Evolutionary conservation across 2,888 invertebrate genomes (phyloP).

Genomic region (Diarsia rubi): DNA sequence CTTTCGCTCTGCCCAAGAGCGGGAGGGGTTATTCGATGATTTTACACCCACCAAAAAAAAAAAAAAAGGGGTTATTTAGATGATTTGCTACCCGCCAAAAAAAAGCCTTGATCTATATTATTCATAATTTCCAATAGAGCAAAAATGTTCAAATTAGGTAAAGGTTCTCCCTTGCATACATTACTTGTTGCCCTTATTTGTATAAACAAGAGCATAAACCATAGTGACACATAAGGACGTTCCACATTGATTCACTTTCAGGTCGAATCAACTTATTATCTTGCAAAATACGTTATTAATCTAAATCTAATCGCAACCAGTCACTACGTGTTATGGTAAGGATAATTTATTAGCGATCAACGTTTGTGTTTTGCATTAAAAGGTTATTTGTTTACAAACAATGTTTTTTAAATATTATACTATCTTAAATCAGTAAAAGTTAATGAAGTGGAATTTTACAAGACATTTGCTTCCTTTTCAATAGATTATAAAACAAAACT

Average conservation of each 20-base stretch:
- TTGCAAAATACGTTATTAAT: slow-evolving; percentile 18
- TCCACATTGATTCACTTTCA: slow-evolving; percentile 52
- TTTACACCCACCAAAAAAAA: no score
- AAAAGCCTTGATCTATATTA: no score
- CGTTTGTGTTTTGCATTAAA: neutral
- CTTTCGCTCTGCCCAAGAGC: no score
- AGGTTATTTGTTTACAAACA: neutral
- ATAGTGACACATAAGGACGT: slow-evolving; percentile 50
- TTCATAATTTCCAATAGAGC: no score
- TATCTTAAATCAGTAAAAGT: neutral
- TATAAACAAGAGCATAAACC: slow-evolving; percentile 29
- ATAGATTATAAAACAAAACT: neutral
- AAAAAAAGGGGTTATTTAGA: no score
- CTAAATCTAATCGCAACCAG: slow-evolving; percentile 22
- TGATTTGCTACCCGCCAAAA: no score
- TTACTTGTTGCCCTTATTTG: slow-evolving; percentile 1
- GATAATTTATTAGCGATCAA: slow-evolving; percentile 16
- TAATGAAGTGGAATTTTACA: neutral
- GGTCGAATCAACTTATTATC: slow-evolving; percentile 34
- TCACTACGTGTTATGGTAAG: slow-evolving; percentile 31
- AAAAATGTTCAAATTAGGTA: neutral
- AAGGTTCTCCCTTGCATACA: neutral
- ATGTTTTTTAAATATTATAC: neutral
- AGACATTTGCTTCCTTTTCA: neutral
- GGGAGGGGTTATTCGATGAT: no score